A percentile compares a stretch with the other conserved stretches of the same genome.
These are phyloP conservation scores for Dryomyza anilis DNA, from an alignment of 2,888 invertebrate species.

Conservation along the genomic window DNA sequence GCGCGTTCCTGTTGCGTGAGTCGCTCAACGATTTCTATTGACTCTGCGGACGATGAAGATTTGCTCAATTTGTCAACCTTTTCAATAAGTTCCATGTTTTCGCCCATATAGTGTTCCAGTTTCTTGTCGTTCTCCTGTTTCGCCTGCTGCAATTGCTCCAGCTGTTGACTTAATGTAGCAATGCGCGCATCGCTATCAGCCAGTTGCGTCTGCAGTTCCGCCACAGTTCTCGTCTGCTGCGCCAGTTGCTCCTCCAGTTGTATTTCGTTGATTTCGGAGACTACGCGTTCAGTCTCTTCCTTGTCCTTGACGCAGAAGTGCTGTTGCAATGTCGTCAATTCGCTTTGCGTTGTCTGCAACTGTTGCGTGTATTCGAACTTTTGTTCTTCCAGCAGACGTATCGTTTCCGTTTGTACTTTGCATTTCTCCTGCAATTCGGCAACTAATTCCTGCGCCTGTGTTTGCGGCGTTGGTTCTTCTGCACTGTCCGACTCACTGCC, in stretches of 20 bases:
- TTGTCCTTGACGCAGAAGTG: constrained; percentile 63
- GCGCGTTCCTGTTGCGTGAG: constrained; percentile 73
- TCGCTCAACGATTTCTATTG: constrained; percentile 76
- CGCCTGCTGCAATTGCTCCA: constrained; percentile 64
- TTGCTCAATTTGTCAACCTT: constrained; percentile 73
- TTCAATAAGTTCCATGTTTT: constrained; percentile 75
- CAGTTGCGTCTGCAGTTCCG: constrained; percentile 63
- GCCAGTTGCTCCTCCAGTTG: constrained; percentile 80
- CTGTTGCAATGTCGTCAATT: constrained; percentile 54
- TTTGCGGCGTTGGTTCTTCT: not conserved
- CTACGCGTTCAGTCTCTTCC: constrained; percentile 71
- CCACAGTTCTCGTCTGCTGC: constrained; percentile 47
- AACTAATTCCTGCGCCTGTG: not conserved
- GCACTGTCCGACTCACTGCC: constrained; percentile 33
- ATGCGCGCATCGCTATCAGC: constrained; percentile 64
- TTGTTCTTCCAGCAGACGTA: constrained; percentile 62
- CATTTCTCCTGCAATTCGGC: constrained; percentile 40
- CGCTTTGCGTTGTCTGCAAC: constrained; percentile 65
- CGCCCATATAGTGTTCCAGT: constrained; percentile 71
- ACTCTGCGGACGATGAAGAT: constrained; percentile 76
- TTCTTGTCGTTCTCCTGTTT: constrained; percentile 68
- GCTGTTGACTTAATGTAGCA: constrained; percentile 56
- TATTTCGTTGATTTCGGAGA: constrained; percentile 77
- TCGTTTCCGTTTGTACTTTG: constrained; percentile 49
- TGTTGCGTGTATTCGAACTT: constrained; percentile 72